Base-by-base conservation (phyloP, 2,113 vertebrate genomes). In the Mobula hypostoma region DNA sequence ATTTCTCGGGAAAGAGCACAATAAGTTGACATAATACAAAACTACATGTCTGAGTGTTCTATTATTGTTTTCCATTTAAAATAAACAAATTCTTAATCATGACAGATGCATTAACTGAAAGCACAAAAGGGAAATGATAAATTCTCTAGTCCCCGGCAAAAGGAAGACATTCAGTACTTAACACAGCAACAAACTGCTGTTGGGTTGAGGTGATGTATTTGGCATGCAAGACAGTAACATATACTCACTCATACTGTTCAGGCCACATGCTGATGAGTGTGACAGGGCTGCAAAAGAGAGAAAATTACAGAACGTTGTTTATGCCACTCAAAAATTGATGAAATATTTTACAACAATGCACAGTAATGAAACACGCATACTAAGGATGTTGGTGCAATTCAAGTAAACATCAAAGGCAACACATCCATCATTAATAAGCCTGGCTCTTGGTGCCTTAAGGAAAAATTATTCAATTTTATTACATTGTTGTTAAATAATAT, bases 251-350 rank as follows among this genome's bases (percentile, higher is more conserved):
- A 95, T 98, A 99, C 96, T 99, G 98, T 96, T 99, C 98, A 95
- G 98, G 99, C 97, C 98, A 99, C 98, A 99, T 98, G 97, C 98
- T 99, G 98, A 99, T 99, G 97, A 99, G 98, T 94, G 99, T 99
- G 96, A 99, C 97, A 95, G 99, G 98, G 96, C 99, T 99, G 98
- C 94, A 97, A 96, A 95, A 97, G 95, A 96, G 95, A 95, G 24
- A 96, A 94, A 94, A 95, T 94, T 95, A 97, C 92, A 96, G 94
- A 95, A 94, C 93, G 95, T 96, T 95, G 95, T 96, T 94, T 96
- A 95, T 96, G 94, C 94, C 94, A 95, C 95, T 95, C 94, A 77
- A 95, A 94, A 85, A 94, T 56, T 70, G 80, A 94, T 70, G 79
- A 94, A 61, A 94, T 48, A 88, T 29, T 95, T 94, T 94, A 82